phyloP scores from a whole-genome alignment of 2,888 invertebrate species.

The Rotaria magnacalcarata region DNA sequence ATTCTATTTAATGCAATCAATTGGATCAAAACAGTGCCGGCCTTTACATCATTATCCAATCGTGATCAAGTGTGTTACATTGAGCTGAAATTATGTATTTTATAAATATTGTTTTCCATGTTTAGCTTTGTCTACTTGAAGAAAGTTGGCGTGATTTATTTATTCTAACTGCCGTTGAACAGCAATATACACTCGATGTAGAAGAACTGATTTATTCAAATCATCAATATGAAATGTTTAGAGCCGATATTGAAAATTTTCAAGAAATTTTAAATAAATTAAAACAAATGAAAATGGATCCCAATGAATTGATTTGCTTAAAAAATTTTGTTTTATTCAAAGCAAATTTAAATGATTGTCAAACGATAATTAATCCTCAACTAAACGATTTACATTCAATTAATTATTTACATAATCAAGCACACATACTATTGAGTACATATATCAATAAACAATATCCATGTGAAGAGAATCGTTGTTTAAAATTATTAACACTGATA shows the following conservation, averaged over 20 bases:
- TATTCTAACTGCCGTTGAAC: slow-evolving; percentile 81
- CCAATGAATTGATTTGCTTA: slow-evolving; percentile 77
- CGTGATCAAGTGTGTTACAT: slow-evolving; percentile 66
- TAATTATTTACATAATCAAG: slow-evolving; percentile 71
- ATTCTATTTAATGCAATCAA: slow-evolving; percentile 84
- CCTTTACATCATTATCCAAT: slow-evolving; percentile 71
- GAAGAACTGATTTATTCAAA: slow-evolving; percentile 64
- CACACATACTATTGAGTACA: slow-evolving; percentile 69
- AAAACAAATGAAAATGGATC: slow-evolving; percentile 70
- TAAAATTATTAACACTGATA: slow-evolving; percentile 71
- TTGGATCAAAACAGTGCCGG: slow-evolving; percentile 77
- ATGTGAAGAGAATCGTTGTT: slow-evolving; percentile 70
- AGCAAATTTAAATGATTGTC: slow-evolving; percentile 52
- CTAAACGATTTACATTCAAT: slow-evolving; percentile 67
- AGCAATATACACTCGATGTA: slow-evolving; percentile 73
- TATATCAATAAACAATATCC: slow-evolving; percentile 69
- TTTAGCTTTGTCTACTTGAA: slow-evolving; percentile 70
- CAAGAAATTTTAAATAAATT: slow-evolving; percentile 71
- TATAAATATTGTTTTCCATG: not conserved
- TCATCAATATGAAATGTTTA: not conserved
- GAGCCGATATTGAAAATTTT: slow-evolving; percentile 53
- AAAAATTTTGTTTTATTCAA: slow-evolving; percentile 80
- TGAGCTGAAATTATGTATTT: not conserved
- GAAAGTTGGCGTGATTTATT: slow-evolving; percentile 88
- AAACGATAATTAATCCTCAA: slow-evolving; percentile 46